Percentiles rank a stretch among this genome's conserved stretches.
These are phyloP conservation scores for Magallana angulata DNA, from an alignment of 1,140 invertebrate genomes.

Conservation along the genomic window DNA sequence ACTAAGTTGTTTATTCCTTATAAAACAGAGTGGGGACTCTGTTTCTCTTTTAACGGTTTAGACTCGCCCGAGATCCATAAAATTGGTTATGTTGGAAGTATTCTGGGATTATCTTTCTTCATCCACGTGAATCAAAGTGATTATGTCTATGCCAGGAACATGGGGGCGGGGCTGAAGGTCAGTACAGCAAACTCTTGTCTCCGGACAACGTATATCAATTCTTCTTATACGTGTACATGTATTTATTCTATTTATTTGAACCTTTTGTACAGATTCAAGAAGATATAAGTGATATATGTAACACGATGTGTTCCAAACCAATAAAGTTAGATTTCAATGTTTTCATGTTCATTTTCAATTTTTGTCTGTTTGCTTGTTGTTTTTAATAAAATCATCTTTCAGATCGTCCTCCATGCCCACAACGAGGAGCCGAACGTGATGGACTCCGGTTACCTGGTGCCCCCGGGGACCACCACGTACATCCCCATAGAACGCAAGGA, in stretches of 20 bases:
- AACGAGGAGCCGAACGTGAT: constrained; percentile 41
- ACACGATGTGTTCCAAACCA: too few species aligned
- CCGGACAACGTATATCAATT: too few species aligned
- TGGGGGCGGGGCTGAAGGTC: constrained; percentile 56
- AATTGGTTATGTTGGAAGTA: constrained; percentile 41
- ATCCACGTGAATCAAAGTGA: constrained; percentile 47
- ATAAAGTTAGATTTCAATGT: too few species aligned
- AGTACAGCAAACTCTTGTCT: background rate
- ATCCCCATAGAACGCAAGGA: constrained; percentile 26
- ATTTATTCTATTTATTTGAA: too few species aligned
- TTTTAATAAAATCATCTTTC: background rate
- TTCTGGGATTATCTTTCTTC: constrained; percentile 44
- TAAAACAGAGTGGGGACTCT: constrained; percentile 49
- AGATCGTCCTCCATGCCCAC: constrained; percentile 39
- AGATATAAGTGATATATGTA: too few species aligned
- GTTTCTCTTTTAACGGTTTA: constrained; percentile 48
- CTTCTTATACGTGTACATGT: too few species aligned
- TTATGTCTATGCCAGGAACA: constrained; percentile 47
- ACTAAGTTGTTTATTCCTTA: background rate
- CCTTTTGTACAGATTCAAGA: too few species aligned
- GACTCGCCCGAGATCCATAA: background rate
- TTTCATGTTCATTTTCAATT: too few species aligned
- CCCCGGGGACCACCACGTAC: constrained; percentile 32
- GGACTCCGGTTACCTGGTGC: background rate
- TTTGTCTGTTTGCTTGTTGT: too few species aligned